Conservation (phyloP, 2,797 vertebrate species). For the Simalia tracyae region DNA sequence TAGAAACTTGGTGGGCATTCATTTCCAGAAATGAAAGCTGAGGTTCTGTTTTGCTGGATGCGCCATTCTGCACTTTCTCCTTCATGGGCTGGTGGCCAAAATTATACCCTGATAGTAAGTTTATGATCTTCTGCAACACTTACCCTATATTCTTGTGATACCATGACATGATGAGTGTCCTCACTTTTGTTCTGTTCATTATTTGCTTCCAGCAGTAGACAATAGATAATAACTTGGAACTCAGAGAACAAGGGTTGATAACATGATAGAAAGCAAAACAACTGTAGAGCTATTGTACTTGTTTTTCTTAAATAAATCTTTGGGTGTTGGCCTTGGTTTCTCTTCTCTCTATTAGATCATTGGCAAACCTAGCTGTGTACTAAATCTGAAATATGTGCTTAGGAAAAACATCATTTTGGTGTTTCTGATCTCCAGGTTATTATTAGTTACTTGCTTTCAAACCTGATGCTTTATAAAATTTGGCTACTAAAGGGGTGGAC, state of each 20-base stretch:
- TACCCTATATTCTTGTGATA: not conserved
- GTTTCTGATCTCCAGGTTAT: not conserved
- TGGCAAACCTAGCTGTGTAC: not conserved
- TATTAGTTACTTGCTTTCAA: not conserved
- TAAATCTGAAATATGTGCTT: not conserved
- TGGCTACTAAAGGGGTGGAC: not conserved
- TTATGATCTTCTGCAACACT: not conserved
- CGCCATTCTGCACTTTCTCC: not conserved
- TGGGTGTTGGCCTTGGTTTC: not conserved
- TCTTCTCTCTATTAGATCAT: not conserved
- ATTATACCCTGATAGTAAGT: not conserved
- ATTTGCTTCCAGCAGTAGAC: too few species aligned
- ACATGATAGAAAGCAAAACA: not conserved
- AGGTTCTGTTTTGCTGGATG: not conserved
- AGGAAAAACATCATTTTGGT: not conserved
- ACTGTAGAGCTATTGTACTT: not conserved
- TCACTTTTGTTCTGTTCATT: not conserved
- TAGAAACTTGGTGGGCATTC: not conserved
- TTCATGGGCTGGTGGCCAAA: not conserved
- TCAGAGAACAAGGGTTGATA: not conserved
- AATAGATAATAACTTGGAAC: not conserved
- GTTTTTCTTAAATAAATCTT: not conserved
- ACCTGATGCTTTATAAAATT: not conserved
- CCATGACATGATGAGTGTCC: too few species aligned
- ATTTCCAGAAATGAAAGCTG: not conserved